phyloP scores from a whole-genome alignment of 2,113 vertebrate species.

The Nothocercus julius region DNA sequence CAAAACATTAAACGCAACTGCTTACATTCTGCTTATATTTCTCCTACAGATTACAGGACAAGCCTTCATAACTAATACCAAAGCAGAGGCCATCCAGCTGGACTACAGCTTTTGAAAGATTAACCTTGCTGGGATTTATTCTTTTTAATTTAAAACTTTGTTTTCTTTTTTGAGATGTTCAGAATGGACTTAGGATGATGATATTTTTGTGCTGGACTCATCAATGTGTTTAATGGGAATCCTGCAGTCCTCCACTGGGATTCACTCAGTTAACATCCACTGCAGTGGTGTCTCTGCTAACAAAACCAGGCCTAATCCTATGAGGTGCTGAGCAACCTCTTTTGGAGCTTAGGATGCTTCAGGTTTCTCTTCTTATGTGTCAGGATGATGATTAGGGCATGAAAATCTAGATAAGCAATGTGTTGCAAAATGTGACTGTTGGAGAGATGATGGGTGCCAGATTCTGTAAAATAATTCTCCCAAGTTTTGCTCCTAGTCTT shows the following conservation, averaged over 20 bases:
- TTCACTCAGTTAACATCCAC: neutral
- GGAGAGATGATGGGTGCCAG: neutral
- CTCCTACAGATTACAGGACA: neutral
- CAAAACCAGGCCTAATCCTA: neutral
- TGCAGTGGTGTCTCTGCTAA: neutral
- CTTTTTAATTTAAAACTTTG: slow-evolving; percentile 21
- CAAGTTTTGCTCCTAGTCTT: neutral
- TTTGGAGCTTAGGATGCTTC: neutral
- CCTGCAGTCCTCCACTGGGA: neutral
- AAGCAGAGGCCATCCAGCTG: neutral
- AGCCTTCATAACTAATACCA: neutral
- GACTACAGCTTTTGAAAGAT: slow-evolving; percentile 27
- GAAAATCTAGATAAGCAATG: neutral
- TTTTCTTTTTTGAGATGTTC: neutral
- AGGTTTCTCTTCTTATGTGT: neutral
- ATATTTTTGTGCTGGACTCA: neutral
- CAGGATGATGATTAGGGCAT: neutral
- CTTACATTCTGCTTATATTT: slow-evolving; percentile 16
- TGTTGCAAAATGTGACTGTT: neutral
- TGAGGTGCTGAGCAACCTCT: neutral
- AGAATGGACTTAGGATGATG: neutral
- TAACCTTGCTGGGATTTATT: slow-evolving; percentile 29
- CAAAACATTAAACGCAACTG: slow-evolving; percentile 29
- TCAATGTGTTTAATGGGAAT: neutral
- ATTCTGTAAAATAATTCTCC: accelerated